These are phyloP conservation scores for Patella vulgata DNA, from an alignment of 1,140 invertebrate genomes.

Conservation along the genomic window DNA sequence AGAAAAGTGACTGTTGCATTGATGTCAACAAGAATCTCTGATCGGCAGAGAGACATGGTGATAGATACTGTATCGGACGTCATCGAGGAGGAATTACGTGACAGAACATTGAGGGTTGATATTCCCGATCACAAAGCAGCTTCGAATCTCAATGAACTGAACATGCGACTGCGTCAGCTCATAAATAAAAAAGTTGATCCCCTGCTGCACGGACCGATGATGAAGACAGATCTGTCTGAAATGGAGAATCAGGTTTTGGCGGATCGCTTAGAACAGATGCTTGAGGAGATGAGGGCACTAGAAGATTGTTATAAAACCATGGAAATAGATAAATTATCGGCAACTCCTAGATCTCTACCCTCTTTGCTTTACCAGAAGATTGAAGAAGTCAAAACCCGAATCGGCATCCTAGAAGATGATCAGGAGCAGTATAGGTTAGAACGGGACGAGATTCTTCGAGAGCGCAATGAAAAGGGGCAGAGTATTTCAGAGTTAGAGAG, in stretches of 20 bases:
- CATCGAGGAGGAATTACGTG: constrained; percentile 14
- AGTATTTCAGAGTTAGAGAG: constrained; percentile 9
- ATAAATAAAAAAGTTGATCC: constrained; percentile 20
- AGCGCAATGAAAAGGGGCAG: constrained; percentile 4
- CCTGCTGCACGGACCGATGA: constrained; percentile 14
- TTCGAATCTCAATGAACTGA: constrained; percentile 11
- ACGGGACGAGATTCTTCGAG: neutral
- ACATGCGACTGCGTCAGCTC: constrained; percentile 6
- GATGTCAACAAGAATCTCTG: constrained; percentile 21
- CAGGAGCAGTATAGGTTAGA: constrained; percentile 13
- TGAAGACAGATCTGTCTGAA: constrained; percentile 1
- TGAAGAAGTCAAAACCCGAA: constrained; percentile 14
- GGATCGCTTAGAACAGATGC: constrained; percentile 10
- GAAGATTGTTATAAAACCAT: constrained; percentile 17
- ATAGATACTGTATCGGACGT: constrained; percentile 10
- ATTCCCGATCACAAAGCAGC: constrained; percentile 22
- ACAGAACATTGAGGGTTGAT: constrained; percentile 16
- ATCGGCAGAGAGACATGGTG: constrained; percentile 22
- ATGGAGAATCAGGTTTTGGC: constrained; percentile 10
- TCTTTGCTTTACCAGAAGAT: constrained; percentile 22
- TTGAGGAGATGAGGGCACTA: constrained; percentile 14
- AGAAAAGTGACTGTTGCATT: constrained; percentile 22
- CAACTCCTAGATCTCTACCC: neutral
- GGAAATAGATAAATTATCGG: neutral
- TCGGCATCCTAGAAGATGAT: constrained; percentile 15